Evolutionary conservation across 2,888 invertebrate genomes (phyloP).

Genomic region (Dasysyrphus albostriatus): DNA sequence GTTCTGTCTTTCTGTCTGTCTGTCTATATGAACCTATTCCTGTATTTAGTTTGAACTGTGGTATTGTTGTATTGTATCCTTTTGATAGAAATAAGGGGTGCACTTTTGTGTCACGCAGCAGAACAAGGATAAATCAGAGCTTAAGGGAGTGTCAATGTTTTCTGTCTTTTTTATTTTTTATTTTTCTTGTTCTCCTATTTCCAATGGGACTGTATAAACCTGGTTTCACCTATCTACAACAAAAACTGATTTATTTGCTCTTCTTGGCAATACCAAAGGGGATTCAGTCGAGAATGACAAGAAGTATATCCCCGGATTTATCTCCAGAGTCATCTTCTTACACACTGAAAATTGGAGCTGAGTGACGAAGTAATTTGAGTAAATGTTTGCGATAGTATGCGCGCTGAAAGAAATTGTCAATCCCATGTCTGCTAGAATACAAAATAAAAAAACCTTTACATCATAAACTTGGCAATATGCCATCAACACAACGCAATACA

Average conservation of each 20-base stretch:
- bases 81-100: not conserved
- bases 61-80: conserved; percentile 1
- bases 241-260: conserved; percentile 62
- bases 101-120: conserved; percentile 32
- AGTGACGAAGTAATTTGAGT: conserved; percentile 66
- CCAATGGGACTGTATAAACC: conserved; percentile 31
- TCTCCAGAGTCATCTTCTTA: conserved; percentile 9
- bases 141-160: conserved; percentile 31
- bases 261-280: conserved; percentile 36
- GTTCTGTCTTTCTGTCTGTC: conserved; percentile 41
- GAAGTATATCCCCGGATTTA: not conserved
- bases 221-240: conserved; percentile 25
- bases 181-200: conserved; percentile 3
- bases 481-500: conserved; percentile 25
- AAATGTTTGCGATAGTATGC: conserved; percentile 62
- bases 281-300: conserved; percentile 43
- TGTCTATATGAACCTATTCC: not conserved
- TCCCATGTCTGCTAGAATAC: conserved; percentile 27
- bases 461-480: conserved; percentile 58
- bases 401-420: conserved; percentile 53
- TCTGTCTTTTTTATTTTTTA: conserved; percentile 4
- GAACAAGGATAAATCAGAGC: conserved; percentile 51
- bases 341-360: conserved; percentile 34
- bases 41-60: conserved; percentile 4
- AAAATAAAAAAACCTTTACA: conserved; percentile 9